phyloP scores from a whole-genome alignment of 2,797 vertebrate genomes.

The Fistularia tabacaria region DNA sequence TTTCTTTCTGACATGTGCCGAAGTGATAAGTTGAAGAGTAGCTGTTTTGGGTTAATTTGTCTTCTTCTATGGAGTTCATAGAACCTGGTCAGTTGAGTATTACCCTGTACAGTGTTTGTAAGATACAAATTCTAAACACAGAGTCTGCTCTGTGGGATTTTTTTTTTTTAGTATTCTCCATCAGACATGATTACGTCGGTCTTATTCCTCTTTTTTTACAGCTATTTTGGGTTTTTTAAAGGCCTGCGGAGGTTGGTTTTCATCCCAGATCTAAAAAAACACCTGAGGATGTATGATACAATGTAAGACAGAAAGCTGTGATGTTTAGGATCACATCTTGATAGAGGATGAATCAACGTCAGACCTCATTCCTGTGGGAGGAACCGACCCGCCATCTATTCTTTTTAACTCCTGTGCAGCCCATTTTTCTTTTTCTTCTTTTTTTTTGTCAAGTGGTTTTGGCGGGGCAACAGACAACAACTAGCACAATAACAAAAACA shows the following conservation, averaged over 20 bases:
- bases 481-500: too few species aligned
- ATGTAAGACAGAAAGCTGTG: background rate
- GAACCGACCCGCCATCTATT: constrained; percentile 46
- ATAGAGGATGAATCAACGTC: constrained; percentile 51
- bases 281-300: constrained; percentile 14
- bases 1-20: constrained; percentile 73
- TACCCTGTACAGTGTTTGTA: constrained; percentile 80
- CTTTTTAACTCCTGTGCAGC: constrained; percentile 32
- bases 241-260: constrained; percentile 37
- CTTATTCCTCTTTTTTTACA: constrained; percentile 24
- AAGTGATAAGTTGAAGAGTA: constrained; percentile 75
- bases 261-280: constrained; percentile 29
- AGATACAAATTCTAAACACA: constrained; percentile 68
- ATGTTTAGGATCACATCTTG: constrained; percentile 16
- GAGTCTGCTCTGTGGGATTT: constrained; percentile 64
- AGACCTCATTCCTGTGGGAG: constrained; percentile 55
- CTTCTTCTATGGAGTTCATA: constrained; percentile 75
- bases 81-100: constrained; percentile 73
- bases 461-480: constrained; percentile 44
- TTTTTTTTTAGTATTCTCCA: constrained; percentile 62
- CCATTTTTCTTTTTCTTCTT: background rate
- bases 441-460: constrained; percentile 15
- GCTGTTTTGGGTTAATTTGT: constrained; percentile 71
- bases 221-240: constrained; percentile 25
- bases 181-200: constrained; percentile 56